A percentile compares a stretch with the other conserved stretches of the same genome.
phyloP scores from a whole-genome alignment of 2,797 vertebrate genomes.

The Clarias fuscus region DNA sequence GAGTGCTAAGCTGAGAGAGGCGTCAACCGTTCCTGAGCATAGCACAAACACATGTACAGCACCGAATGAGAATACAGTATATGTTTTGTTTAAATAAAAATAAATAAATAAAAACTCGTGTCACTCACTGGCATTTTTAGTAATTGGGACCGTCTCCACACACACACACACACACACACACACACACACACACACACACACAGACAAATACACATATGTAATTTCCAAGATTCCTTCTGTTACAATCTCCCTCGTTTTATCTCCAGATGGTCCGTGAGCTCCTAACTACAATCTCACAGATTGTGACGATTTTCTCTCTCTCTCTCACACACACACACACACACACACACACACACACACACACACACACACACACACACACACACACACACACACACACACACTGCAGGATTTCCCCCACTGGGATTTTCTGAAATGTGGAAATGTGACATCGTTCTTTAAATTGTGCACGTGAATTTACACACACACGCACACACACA shows the following conservation, averaged over 20 bases:
- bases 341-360: neutral
- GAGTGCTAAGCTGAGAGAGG: no score
- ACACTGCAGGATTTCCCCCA: neutral
- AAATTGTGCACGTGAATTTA: neutral
- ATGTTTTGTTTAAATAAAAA: no score
- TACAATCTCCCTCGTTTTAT: neutral
- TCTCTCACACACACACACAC: neutral
- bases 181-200: slow-evolving; percentile 21
- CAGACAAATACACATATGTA: neutral
- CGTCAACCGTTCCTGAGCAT: no score
- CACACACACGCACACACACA: neutral
- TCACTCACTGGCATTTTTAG: neutral
- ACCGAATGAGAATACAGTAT: no score
- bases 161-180: neutral
- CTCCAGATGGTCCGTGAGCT: slow-evolving; percentile 19
- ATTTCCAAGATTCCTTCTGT: slow-evolving; percentile 11
- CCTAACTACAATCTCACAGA: slow-evolving; percentile 5
- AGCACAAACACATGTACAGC: no score
- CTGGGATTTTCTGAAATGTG: neutral
- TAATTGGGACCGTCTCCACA: neutral
- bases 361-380: slow-evolving; percentile 4
- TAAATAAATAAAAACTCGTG: neutral
- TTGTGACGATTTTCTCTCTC: neutral
- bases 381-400: slow-evolving; percentile 11
- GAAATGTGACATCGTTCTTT: neutral